Conservation (phyloP, 2,797 vertebrate genomes). For the Hoplostethus mediterraneus region DNA sequence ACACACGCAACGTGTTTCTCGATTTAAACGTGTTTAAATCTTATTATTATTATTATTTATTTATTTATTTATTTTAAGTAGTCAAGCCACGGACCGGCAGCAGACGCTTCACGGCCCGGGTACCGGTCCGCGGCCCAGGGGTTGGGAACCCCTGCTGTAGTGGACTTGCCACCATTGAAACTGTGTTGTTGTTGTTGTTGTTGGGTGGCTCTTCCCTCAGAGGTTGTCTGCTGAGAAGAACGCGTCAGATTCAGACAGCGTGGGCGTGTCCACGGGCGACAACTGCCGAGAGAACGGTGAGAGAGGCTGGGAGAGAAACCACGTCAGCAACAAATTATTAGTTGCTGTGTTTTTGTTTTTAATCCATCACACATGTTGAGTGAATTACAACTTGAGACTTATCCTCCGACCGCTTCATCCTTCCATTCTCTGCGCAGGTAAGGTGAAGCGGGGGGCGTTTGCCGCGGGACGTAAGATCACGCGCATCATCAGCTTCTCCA, state of each 20-base stretch:
- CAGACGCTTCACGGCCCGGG: too few species aligned
- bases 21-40: too few species aligned
- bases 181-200: slow-evolving; percentile 11
- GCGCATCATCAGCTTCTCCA: slow-evolving; percentile 97
- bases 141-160: too few species aligned
- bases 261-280: slow-evolving; percentile 81
- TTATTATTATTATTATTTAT: too few species aligned
- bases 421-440: slow-evolving; percentile 78
- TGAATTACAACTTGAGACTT: not conserved
- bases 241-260: slow-evolving; percentile 92
- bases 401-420: not conserved
- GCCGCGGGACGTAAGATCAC: slow-evolving; percentile 97
- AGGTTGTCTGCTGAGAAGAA: slow-evolving; percentile 92
- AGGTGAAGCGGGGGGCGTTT: slow-evolving; percentile 91
- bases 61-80: too few species aligned
- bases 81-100: too few species aligned
- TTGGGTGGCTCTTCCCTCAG: slow-evolving; percentile 74
- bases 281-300: slow-evolving; percentile 76
- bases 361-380: not conserved
- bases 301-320: slow-evolving; percentile 40
- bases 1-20: too few species aligned
- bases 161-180: not conserved
- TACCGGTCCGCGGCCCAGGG: too few species aligned
- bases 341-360: too few species aligned
- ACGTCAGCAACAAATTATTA: not conserved